Conservation (phyloP, 2,888 invertebrate species). For the Pandemis heparana region DNA sequence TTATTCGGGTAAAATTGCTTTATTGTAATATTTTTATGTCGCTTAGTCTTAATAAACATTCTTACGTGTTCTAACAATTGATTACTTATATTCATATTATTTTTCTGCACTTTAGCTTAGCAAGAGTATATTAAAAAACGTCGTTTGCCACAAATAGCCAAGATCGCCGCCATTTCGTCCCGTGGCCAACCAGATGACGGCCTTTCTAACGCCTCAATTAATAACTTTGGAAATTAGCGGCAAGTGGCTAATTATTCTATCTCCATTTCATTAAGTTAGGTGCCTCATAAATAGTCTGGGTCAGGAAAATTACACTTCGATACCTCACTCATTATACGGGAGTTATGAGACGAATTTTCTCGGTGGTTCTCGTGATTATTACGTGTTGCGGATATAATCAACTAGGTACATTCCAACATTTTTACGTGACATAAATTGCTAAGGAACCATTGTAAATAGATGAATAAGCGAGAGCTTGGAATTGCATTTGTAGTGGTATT, state of each 20-base stretch:
- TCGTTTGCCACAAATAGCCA: constrained; percentile 46
- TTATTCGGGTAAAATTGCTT: not conserved
- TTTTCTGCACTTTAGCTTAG: not conserved
- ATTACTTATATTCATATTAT: too few relatives aligned
- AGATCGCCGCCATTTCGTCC: constrained; percentile 51
- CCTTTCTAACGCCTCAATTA: constrained; percentile 77
- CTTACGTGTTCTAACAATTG: not conserved
- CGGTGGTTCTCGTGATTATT: not conserved
- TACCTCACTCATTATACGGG: constrained; percentile 48
- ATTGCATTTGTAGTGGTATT: too few relatives aligned
- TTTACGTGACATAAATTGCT: not conserved
- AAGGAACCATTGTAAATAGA: not conserved
- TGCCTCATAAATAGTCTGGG: constrained; percentile 55
- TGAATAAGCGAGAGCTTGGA: too few relatives aligned
- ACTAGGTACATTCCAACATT: not conserved
- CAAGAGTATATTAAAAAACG: constrained; percentile 52
- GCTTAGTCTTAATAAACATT: not conserved
- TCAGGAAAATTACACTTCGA: constrained; percentile 60
- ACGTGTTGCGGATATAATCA: not conserved
- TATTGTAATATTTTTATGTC: not conserved
- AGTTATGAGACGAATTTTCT: constrained; percentile 22
- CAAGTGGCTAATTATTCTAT: constrained; percentile 79
- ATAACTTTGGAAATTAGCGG: constrained; percentile 81
- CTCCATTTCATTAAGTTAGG: constrained; percentile 73
- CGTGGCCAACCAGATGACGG: constrained; percentile 71